phyloP scores from a whole-genome alignment of 2,113 vertebrate species.

The Hepsetus odoe region DNA sequence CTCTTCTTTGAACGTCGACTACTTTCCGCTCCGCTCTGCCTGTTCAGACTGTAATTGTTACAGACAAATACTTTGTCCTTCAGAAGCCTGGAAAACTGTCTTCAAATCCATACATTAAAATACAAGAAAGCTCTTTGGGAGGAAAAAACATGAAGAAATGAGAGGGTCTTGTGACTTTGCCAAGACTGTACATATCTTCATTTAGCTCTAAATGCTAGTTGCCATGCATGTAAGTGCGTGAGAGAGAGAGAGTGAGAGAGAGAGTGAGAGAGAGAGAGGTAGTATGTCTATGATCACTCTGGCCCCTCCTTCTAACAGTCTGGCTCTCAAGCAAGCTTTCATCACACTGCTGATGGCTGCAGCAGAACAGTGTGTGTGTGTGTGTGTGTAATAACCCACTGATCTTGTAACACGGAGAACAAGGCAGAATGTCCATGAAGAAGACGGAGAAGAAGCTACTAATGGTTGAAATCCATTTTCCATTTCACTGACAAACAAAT shows the following conservation, averaged over 20 bases:
- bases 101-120: too few species aligned
- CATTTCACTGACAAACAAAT: background rate
- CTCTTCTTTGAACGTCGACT: too few species aligned
- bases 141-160: too few species aligned
- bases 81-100: too few species aligned
- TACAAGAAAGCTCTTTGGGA: too few species aligned
- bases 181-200: background rate
- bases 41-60: too few species aligned
- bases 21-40: too few species aligned
- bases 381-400: background rate
- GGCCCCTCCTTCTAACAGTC: background rate
- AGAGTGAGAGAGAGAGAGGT: background rate
- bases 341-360: slow-evolving; percentile 17
- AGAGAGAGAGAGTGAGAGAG: slow-evolving; percentile 3
- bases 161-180: too few species aligned
- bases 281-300: background rate
- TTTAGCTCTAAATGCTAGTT: too few species aligned
- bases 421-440: background rate
- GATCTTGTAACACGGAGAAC: background rate
- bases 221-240: too few species aligned
- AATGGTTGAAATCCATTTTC: slow-evolving; percentile 5
- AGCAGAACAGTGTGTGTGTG: slow-evolving; percentile 7
- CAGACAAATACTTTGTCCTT: too few species aligned
- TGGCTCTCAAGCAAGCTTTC: background rate
- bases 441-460: background rate